Evolutionary conservation across 2,797 vertebrate genomes (phyloP).

Genomic region (Eupleurogrammus muticus): DNA sequence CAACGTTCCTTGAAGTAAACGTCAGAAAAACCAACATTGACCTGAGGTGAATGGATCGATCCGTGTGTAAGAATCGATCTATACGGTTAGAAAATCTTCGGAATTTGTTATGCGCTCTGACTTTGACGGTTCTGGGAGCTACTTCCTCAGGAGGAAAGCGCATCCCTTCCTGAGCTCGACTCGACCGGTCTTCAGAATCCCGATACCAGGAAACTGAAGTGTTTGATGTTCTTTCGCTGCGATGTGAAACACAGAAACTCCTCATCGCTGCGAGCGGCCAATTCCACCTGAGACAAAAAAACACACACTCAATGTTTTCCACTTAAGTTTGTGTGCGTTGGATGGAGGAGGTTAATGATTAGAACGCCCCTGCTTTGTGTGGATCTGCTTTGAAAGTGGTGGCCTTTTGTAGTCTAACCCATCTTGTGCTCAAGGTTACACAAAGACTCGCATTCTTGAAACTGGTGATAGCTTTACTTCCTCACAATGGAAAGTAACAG

Average conservation of each 20-base stretch:
- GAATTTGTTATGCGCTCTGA: not conserved
- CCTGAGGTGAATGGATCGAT: conserved; percentile 1
- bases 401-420: conserved; percentile 54
- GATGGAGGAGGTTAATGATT: conserved; percentile 65
- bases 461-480: not conserved
- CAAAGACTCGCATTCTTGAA: conserved; percentile 25
- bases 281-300: conserved; percentile 44
- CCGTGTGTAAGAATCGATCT: not conserved
- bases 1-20: not conserved
- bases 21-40: not conserved
- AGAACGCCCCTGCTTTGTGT: conserved; percentile 49
- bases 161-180: conserved; percentile 9
- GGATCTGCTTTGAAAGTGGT: conserved; percentile 42
- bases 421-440: conserved; percentile 36
- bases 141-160: not conserved
- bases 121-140: conserved; percentile 6
- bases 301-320: conserved; percentile 42
- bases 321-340: conserved; percentile 19
- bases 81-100: not conserved
- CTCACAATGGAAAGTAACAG: conserved; percentile 50
- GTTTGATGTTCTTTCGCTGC: conserved; percentile 68
- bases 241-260: conserved; percentile 37
- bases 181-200: conserved; percentile 17
- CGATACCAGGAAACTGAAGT: conserved; percentile 47
- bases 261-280: conserved; percentile 51